Evolutionary conservation across 2,888 invertebrate species (phyloP).

Genomic region (Zootermopsis nevadensis): DNA sequence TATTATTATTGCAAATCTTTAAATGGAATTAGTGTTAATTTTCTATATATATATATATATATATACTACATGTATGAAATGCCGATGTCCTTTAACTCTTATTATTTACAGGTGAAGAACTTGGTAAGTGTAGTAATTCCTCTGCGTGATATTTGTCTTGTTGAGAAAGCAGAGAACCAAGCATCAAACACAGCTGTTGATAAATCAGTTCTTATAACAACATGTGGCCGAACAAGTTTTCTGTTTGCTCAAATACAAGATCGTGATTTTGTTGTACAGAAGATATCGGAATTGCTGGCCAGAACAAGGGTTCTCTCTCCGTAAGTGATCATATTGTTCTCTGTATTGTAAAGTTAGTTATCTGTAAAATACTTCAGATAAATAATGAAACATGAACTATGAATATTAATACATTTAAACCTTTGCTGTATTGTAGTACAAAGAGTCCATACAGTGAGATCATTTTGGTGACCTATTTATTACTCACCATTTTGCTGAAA

Average conservation of each 20-base stretch:
- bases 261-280: slow-evolving; percentile 87
- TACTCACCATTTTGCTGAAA: too few species aligned
- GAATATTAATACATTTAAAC: not conserved
- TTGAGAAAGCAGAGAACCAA: slow-evolving; percentile 81
- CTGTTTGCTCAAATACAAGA: slow-evolving; percentile 90
- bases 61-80: too few species aligned
- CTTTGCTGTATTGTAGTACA: too few species aligned
- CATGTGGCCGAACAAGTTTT: slow-evolving; percentile 84
- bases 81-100: too few species aligned
- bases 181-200: slow-evolving; percentile 70
- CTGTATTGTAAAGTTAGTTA: slow-evolving; percentile 57
- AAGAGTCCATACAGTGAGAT: too few species aligned
- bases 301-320: slow-evolving; percentile 65
- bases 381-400: too few species aligned
- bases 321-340: slow-evolving; percentile 48
- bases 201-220: slow-evolving; percentile 84
- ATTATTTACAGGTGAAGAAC: slow-evolving; percentile 73
- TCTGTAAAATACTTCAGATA: not conserved
- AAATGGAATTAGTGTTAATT: too few species aligned
- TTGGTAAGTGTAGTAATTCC: slow-evolving; percentile 91
- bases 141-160: slow-evolving; percentile 81
- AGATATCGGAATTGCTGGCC: slow-evolving; percentile 88
- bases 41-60: too few species aligned
- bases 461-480: too few species aligned
- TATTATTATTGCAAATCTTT: too few species aligned